Base-by-base conservation (phyloP, 1,140 invertebrate species). In the Diplogasteroides magnus region DNA sequence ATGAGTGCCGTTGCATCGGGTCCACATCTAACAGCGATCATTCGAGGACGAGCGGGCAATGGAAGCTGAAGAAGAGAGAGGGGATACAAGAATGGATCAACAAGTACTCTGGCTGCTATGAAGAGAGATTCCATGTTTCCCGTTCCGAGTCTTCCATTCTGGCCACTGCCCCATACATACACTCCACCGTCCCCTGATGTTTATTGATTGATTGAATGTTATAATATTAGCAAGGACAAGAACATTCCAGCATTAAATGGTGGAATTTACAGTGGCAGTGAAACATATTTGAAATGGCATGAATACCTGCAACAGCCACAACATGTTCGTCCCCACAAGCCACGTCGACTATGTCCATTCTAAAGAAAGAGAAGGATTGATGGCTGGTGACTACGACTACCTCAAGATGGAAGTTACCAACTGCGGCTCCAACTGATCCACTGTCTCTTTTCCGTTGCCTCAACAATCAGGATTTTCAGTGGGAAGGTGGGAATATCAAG, bases 81-180 rank as follows among this genome's bases (percentile, higher is more conserved):
- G 6, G 6, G 37, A 48, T 6, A 48, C 19, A 48, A 11, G 37
- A 11, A 11, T 6, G 37, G 37, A 11, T 48, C 37, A 48, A 48
- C 37, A 48, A 48, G 6, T 69, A 75, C 72, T 58, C 63, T 72
- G 67, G 60, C 61, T 1, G 80, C 78, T 76, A 68, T 57, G 19
- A 32, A 85, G 82, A 85, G 82, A 74, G 87, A 85, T 70, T 89
- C 86, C 72, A 87, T 85, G 61, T 85, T 85, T 13, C 88, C 89
- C 14, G 88, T 84, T 0, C 89, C 90, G 1, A 90, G 83, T 68
- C 88, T 86, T 1, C 90, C 90, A 68, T 85, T 78, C 55, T 85
- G 77, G 37, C 88, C 88, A 65, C 85, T 83, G 6, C 90, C 90
- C 90, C 90, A 91, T 19, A 88, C 84, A 78, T 87, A 90, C 6